These are phyloP conservation scores for Thamnophis elegans DNA, from an alignment of 2,797 vertebrate genomes.

Conservation along the genomic window DNA sequence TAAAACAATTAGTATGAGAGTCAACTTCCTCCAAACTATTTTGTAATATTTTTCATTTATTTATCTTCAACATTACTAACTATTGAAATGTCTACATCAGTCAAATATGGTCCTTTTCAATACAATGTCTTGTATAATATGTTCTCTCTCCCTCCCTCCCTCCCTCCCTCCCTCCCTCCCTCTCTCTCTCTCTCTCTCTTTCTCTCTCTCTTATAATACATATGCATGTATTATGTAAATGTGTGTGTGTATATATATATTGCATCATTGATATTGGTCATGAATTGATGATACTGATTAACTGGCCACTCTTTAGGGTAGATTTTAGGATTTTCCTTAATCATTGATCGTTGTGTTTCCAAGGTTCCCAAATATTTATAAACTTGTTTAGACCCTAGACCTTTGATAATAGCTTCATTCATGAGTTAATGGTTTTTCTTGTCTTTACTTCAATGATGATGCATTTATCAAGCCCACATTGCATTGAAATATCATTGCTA, in stretches of 20 bases:
- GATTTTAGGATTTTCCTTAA: not conserved
- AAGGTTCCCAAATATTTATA: not conserved
- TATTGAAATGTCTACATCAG: not conserved
- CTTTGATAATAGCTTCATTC: not conserved
- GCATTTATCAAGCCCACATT: not conserved
- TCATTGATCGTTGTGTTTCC: not conserved
- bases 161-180: no score
- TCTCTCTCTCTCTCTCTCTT: no score
- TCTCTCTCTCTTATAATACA: no score
- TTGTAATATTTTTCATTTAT: not conserved
- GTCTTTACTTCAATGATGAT: not conserved
- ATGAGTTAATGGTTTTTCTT: not conserved
- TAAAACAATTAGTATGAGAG: not conserved
- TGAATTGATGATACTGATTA: not conserved
- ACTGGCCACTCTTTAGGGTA: not conserved
- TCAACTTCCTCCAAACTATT: not conserved
- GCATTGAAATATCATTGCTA: not conserved
- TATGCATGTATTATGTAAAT: no score
- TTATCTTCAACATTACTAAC: not conserved
- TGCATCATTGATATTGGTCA: not conserved
- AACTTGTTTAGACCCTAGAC: not conserved
- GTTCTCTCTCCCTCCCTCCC: not conserved
- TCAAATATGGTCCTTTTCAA: not conserved
- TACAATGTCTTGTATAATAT: not conserved
- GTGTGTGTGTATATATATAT: not conserved